phyloP scores from a whole-genome alignment of 2,888 invertebrate species.

The Luperina nickerlii region DNA sequence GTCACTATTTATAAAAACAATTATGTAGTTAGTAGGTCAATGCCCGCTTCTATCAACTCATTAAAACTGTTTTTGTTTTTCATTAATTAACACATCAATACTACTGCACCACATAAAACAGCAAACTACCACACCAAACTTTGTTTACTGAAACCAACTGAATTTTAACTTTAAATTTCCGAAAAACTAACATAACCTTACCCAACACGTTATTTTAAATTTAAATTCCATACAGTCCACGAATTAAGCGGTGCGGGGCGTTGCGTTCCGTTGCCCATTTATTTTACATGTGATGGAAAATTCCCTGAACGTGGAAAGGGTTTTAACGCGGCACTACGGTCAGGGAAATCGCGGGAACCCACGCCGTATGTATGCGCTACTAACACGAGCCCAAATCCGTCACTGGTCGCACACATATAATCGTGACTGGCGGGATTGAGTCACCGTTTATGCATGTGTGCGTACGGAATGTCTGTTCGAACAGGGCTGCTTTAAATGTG shows the following conservation, averaged over 20 bases:
- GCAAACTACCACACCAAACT: neutral
- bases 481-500: neutral
- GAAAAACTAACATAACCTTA: conserved; percentile 18
- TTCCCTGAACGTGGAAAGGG: conserved; percentile 64
- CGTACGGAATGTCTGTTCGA: neutral
- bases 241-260: conserved; percentile 39
- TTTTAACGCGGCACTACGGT: conserved; percentile 47
- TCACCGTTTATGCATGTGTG: conserved; percentile 18
- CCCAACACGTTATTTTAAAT: conserved; percentile 49
- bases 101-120: neutral
- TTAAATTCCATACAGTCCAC: conserved; percentile 61
- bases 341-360: conserved; percentile 41
- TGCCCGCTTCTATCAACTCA: too few relatives aligned
- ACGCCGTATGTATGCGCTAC: conserved; percentile 9
- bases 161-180: conserved; percentile 19
- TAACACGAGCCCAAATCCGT: conserved; percentile 27
- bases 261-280: conserved; percentile 55
- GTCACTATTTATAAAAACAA: too few relatives aligned
- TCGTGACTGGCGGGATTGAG: conserved; percentile 22
- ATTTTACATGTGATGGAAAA: conserved; percentile 69
- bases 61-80: neutral
- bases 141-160: conserved; percentile 17
- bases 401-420: conserved; percentile 30
- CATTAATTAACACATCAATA: neutral
- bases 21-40: neutral